These are phyloP conservation scores for Irena cyanogastra DNA, from an alignment of 2,113 vertebrate species.

Conservation along the genomic window DNA sequence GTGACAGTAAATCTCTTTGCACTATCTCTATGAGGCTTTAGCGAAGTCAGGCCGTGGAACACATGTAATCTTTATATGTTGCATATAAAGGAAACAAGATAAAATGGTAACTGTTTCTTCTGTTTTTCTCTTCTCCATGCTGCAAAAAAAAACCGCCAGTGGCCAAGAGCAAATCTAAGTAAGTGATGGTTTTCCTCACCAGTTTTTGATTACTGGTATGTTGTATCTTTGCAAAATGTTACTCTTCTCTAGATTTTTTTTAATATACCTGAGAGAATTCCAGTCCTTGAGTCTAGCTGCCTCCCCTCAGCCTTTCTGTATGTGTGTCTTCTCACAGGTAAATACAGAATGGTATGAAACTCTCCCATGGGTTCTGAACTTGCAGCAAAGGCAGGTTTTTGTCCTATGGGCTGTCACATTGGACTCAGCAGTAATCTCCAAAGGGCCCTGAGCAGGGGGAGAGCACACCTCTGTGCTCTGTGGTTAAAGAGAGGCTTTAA, in stretches of 20 bases:
- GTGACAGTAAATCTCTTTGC: neutral
- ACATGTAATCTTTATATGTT: neutral
- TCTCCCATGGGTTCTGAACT: neutral
- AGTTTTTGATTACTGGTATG: neutral
- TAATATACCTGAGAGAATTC: neutral
- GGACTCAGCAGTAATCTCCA: neutral
- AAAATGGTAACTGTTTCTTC: neutral
- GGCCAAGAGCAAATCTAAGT: constrained; percentile 79
- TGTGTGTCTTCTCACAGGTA: neutral
- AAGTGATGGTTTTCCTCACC: constrained; percentile 54
- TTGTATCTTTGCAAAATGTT: neutral
- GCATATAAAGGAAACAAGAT: neutral
- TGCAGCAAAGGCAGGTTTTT: neutral
- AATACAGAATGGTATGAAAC: neutral
- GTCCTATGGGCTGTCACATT: accelerated
- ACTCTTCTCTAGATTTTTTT: neutral
- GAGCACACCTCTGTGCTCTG: neutral
- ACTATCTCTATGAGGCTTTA: neutral
- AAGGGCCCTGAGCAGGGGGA: accelerated
- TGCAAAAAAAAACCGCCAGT: constrained; percentile 54
- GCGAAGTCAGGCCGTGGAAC: neutral
- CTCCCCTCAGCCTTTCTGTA: neutral
- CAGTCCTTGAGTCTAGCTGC: neutral
- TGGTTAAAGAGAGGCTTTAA: neutral
- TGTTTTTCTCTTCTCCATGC: neutral